These are phyloP conservation scores for Clarias gariepinus DNA, from an alignment of 2,113 vertebrate species.

Conservation along the genomic window DNA sequence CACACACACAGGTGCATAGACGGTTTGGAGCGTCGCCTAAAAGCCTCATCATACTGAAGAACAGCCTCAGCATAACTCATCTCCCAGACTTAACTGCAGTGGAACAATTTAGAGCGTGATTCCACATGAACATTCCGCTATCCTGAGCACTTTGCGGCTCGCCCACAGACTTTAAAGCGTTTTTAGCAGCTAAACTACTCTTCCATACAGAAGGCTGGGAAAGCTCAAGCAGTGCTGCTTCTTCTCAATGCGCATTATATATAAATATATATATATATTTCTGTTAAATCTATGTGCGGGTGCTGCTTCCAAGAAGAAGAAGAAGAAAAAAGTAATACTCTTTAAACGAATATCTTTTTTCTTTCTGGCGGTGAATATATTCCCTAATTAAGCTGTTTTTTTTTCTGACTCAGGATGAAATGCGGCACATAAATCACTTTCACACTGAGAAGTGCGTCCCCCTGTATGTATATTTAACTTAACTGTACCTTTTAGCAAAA, in stretches of 20 bases:
- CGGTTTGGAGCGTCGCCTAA: constrained; percentile 23
- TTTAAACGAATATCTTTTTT: background rate
- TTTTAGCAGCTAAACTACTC: background rate
- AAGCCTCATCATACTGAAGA: background rate
- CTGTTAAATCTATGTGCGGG: background rate
- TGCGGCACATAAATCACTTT: constrained; percentile 8
- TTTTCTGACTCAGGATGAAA: constrained; percentile 4
- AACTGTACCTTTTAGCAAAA: constrained; percentile 10
- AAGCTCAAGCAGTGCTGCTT: background rate
- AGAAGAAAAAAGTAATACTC: background rate
- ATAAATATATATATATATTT: background rate
- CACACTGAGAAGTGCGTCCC: background rate
- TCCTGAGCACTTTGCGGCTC: constrained; percentile 10
- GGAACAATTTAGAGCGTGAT: background rate
- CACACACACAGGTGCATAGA: constrained; percentile 25
- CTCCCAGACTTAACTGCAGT: background rate
- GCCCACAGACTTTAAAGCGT: constrained; percentile 12
- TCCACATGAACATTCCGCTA: background rate
- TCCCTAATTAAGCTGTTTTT: background rate
- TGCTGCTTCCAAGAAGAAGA: background rate
- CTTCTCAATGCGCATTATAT: constrained; percentile 5
- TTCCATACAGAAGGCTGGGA: background rate
- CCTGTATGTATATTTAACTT: constrained; percentile 21
- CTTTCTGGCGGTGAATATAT: background rate
- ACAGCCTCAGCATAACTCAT: background rate